phyloP scores from a whole-genome alignment of 1,140 invertebrate genomes.

The Orchesella cincta region DNA sequence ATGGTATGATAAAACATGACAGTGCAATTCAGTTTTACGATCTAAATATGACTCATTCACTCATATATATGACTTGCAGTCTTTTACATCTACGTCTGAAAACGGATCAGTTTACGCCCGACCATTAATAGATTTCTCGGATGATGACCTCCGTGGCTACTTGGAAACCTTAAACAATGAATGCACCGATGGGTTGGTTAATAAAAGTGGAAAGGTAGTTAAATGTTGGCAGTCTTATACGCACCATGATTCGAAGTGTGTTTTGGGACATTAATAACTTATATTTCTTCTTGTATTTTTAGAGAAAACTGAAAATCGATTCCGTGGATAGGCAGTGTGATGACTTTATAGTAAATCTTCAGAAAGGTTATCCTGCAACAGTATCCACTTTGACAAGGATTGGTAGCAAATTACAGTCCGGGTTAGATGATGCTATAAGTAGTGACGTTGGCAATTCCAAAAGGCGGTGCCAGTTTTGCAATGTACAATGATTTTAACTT shows the following conservation, averaged over 20 bases:
- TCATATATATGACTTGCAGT: not conserved
- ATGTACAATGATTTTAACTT: not conserved
- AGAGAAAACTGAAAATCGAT: conserved; percentile 31
- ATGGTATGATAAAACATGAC: conserved; percentile 46
- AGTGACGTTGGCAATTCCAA: not conserved
- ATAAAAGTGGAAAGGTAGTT: not conserved
- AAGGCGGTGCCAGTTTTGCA: not conserved
- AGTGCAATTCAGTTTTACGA: not conserved
- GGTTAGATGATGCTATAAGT: not conserved
- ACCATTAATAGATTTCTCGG: conserved; percentile 46
- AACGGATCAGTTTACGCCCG: conserved; percentile 32
- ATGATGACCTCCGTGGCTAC: conserved; percentile 45
- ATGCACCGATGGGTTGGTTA: not conserved
- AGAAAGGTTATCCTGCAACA: conserved; percentile 43
- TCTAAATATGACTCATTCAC: not conserved
- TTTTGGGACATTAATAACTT: not conserved
- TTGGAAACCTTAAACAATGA: conserved; percentile 1
- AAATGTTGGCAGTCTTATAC: not conserved
- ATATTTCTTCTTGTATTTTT: not conserved
- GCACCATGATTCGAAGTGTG: not conserved
- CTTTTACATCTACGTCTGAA: conserved; percentile 27
- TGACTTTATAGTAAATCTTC: conserved; percentile 45
- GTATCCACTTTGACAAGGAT: conserved; percentile 48
- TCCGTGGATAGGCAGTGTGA: conserved; percentile 44
- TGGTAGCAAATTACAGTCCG: conserved; percentile 40